Conservation (phyloP, 92 coral and sea anemone species). For the Actinostola sp. region DNA sequence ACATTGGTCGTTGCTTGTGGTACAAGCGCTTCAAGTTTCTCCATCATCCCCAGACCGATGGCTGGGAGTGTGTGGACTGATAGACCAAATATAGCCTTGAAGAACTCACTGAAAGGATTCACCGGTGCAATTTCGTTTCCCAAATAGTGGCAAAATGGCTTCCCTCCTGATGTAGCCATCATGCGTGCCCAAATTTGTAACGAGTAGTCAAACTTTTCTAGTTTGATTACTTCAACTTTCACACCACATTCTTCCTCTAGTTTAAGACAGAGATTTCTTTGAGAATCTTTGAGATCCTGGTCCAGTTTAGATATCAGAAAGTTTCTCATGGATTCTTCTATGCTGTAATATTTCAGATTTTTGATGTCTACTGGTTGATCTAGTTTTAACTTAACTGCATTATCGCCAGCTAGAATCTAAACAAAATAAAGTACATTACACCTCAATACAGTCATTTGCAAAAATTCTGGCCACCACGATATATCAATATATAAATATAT, state of each 20-base stretch:
- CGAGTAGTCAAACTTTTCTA: constrained; percentile 80
- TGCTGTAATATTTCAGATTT: constrained; percentile 72
- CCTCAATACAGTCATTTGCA: background rate
- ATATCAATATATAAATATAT: no score
- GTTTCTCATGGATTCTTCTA: constrained; percentile 73
- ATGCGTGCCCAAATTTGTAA: constrained; percentile 87
- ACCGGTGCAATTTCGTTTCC: constrained; percentile 56
- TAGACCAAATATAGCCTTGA: constrained; percentile 76
- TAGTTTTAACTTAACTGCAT: constrained; percentile 57
- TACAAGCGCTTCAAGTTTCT: constrained; percentile 70
- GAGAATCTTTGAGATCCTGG: constrained; percentile 73
- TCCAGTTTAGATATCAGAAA: constrained; percentile 74
- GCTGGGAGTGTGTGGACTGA: constrained; percentile 93
- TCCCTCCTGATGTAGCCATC: constrained; percentile 87
- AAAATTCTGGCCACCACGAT: no score
- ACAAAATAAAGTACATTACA: background rate
- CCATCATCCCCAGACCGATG: constrained; percentile 81
- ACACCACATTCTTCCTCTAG: constrained; percentile 67
- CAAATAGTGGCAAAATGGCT: constrained; percentile 84
- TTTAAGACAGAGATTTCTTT: constrained; percentile 68
- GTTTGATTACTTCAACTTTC: constrained; percentile 61
- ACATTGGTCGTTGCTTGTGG: constrained; percentile 71
- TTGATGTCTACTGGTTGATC: constrained; percentile 61
- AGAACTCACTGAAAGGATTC: constrained; percentile 86
- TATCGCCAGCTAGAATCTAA: constrained; percentile 84